Base-by-base conservation (phyloP, 2,888 invertebrate species). In the Drosophila ustulata region DNA sequence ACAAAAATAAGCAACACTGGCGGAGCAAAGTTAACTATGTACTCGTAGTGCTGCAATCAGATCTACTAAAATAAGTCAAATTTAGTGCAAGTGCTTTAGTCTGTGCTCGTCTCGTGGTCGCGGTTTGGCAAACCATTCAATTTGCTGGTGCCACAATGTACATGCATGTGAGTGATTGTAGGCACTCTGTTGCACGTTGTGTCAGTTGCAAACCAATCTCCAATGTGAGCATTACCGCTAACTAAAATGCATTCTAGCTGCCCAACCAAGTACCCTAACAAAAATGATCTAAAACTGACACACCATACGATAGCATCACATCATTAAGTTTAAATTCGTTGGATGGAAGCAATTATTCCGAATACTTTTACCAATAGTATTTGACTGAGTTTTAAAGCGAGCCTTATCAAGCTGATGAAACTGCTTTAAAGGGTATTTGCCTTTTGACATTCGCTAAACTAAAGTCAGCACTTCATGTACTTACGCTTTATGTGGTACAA, bases 161-260 rank as follows among this genome's bases (percentile, higher is more conserved):
- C 18, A 23, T 57, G 66, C 62, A 52, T 28, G 26, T 8, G 39
- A 45, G 52, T 62, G 47, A 18, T 53, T 13, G 41, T 59, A 52
- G 57, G 78, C 7, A 2, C 6, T 30, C 6, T 30, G 51, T 18
- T 37, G 25, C 25, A 18, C 52, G 11, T 41, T 30, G 43, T 71
- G 67, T 47, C 47, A 58, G 23, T 3, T 61, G 28, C 71, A 75
- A 55, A 52, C 18, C 59, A 65, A 52, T 58, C 28, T 32, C n/a
- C 52, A 39, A 61, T 43, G 5, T 30, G 23, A 41, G 39, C 5
- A 45, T 23, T 50, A 50, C 52, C 43, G 4, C 25, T n/a, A 7
- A 30, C 37, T 9, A 13, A 53, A 34, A 46, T 23, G 37, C 7
- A 39, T 45, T 50, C 39, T 3, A 28, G 26, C 25, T 49, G 37